Evolutionary conservation across 2,113 vertebrate genomes (phyloP).

Genomic region (Oreochromis niloticus): DNA sequence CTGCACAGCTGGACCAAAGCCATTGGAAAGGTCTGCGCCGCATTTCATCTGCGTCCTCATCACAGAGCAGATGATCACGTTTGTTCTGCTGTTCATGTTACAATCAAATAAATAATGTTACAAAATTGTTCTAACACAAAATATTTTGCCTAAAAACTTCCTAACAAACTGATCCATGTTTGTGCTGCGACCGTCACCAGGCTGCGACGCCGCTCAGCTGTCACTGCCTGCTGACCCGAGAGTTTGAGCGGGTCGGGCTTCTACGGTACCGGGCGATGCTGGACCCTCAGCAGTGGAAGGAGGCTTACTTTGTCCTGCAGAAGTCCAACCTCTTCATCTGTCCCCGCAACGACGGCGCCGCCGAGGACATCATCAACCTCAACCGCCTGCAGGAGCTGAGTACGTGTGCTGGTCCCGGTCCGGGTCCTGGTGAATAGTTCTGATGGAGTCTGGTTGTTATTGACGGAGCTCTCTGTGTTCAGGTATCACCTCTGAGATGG

Average conservation of each 20-base stretch:
- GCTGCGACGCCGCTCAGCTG: slow-evolving; percentile 88
- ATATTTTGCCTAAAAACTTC: neutral
- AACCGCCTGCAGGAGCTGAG: slow-evolving; percentile 94
- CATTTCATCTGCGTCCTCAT: neutral
- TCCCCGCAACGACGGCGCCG: slow-evolving; percentile 73
- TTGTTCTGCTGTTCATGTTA: neutral
- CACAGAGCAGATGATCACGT: neutral
- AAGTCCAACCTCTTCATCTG: slow-evolving; percentile 95
- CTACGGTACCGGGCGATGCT: slow-evolving; percentile 87
- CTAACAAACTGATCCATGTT: neutral
- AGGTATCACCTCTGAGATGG: slow-evolving; percentile 79
- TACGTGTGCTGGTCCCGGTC: slow-evolving; percentile 61
- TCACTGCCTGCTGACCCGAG: slow-evolving; percentile 87
- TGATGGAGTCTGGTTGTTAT: neutral
- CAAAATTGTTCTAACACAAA: neutral
- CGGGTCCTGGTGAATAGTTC: neutral
- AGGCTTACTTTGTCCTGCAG: slow-evolving; percentile 89
- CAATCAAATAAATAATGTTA: neutral
- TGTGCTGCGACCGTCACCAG: slow-evolving; percentile 48
- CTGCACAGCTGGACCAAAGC: slow-evolving; percentile 88
- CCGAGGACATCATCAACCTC: slow-evolving; percentile 93
- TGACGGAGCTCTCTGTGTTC: neutral
- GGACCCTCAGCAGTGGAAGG: slow-evolving; percentile 87
- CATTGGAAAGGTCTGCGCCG: slow-evolving; percentile 83
- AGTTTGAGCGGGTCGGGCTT: slow-evolving; percentile 86